Evolutionary conservation across 2,888 invertebrate species (phyloP), one percentile per base, ranked within the genome.

Genomic region (Busseola fusca): DNA sequence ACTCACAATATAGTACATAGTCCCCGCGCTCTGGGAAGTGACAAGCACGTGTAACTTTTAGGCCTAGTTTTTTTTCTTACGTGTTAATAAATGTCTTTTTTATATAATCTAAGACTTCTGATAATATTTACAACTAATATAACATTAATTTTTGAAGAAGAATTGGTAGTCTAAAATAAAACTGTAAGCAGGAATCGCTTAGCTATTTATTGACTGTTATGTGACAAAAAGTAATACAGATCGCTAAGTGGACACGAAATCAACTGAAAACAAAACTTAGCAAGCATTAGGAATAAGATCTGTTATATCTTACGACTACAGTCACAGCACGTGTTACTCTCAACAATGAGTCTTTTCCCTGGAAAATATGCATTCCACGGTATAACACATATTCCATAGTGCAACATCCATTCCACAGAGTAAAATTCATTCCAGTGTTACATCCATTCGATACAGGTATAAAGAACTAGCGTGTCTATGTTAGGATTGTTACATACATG

Each of bases 1-100:
- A 81, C 74, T 79, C 70, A 81, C 57, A 78, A 57, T 82, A 78
- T 82, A 34, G 69, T 78, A 78, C 79, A 78, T 42, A 73, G 40
- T 37, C 40, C 30, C 34, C 62, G 14, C 30, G 30, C 52, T 42
- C 48, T 50, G 48, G 37, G 21, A 50, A 69, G 40, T 50, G 45
- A 65, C 40, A 12, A 34, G 40, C 30, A 37, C 37, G 25, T 69
- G 21, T 34, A 34, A n/a, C 45, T 10, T 60, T 60, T 82, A 78
- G 79, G 83, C 83, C 74, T 34, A 34, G 57, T 67, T 66, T 56
- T 52, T 25, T 68, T 37, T 48, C 42, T 58, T 37, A 62, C 3
- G 64, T 27, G 6, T 25, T 56, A 56, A 27, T 27, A 74, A 30
- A 64, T 18, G 14, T 50, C 16, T 69, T 52, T 59, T 74, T 62